Base-by-base conservation (phyloP, 2,113 vertebrate genomes). In the Pelvicachromis taeniatus region DNA sequence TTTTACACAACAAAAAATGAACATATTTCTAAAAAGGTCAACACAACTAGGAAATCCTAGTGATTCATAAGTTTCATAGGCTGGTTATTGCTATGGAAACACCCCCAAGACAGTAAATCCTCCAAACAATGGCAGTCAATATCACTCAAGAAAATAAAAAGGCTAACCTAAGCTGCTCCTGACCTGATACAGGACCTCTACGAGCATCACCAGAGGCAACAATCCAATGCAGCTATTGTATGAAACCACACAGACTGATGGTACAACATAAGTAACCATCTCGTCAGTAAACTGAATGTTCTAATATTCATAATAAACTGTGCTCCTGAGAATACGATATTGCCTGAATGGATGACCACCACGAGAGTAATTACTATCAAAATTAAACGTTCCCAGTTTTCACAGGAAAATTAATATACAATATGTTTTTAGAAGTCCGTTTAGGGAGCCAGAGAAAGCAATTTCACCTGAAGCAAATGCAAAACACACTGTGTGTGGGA, bases 41-140 rank as follows among this genome's bases (percentile, higher is more conserved):
- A 52, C 45, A 75, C 11, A 77, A 75, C 7, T 7, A 0, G 0
- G 6, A n/a, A 26, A 58, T 70, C 26, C 54, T 40, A 31, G 45
- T n/a, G 29, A 29, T 68, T 79, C 42, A 78, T 82, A 16, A 16
- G 33, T 19, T 86, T 91, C 17, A 83, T 70, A 61, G 73, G 61
- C 35, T 82, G 77, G 70, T 85, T 83, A 92, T 94, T 38, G 82
- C 90, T 78, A 93, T 93, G 89, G 93, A 92, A 92, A 93, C 87
- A 50, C 54, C 79, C n/a, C 65, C 65, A 29, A 77, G 42, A 75
- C 63, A 83, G 7, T 4, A 3, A 87, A 87, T 80, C 61, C 58
- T 78, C 82, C 53, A 26, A 87, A 87, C 73, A 80, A 77, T 55
- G 61, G 56, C 35, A 78, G 83, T 63, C 81, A 83, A 38, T 80